Percentiles rank a stretch among this genome's conserved stretches.
Conservation (phyloP, 2,888 invertebrate genomes). For the Melieria omissa region DNA sequence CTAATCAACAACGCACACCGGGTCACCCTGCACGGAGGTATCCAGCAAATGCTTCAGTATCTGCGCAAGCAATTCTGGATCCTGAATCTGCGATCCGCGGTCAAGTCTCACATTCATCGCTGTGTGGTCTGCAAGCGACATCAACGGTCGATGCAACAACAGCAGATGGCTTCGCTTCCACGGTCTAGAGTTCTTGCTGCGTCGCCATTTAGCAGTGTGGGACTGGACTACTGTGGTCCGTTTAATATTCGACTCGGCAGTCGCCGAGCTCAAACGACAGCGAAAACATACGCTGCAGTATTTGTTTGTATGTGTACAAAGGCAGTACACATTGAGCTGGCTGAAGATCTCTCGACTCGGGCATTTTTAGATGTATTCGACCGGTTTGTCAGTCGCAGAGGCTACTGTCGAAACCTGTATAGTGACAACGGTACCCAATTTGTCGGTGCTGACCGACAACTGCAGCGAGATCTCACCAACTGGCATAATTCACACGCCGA, state of each 20-base stretch:
- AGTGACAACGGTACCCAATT: conserved; percentile 13
- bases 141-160: not conserved
- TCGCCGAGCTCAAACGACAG: not conserved
- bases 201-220: not conserved
- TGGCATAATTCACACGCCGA: not conserved
- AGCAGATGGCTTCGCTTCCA: conserved; percentile 1
- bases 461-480: not conserved
- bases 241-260: not conserved
- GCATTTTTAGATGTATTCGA: conserved; percentile 1
- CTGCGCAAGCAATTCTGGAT: not conserved
- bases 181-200: conserved; percentile 1
- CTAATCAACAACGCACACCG: not conserved
- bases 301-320: conserved; percentile 1
- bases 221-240: not conserved
- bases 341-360: not conserved
- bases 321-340: conserved; percentile 15
- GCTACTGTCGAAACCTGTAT: not conserved
- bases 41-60: conserved; percentile 1
- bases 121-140: not conserved
- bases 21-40: not conserved
- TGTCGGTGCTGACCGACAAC: not conserved
- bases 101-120: not conserved
- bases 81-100: no score
- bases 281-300: not conserved
- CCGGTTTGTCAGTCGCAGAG: conserved; percentile 3